A percentile compares a stretch with the other conserved stretches of the same genome.
Evolutionary conservation across 2,113 vertebrate genomes (phyloP).

Genomic region (Uropsilus gracilis): DNA sequence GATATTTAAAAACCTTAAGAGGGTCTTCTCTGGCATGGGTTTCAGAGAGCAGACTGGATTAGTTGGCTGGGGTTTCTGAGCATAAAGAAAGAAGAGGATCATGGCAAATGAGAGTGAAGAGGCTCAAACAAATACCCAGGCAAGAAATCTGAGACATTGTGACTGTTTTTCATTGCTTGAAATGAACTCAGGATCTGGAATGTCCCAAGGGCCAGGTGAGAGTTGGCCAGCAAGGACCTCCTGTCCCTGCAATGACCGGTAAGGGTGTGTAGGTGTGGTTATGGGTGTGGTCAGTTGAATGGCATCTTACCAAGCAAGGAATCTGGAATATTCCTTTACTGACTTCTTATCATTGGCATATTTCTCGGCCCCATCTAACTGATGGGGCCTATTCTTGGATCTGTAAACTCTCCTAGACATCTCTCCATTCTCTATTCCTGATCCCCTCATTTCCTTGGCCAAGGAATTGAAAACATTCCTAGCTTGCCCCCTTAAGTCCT

Average conservation of each 20-base stretch:
- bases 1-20: not conserved
- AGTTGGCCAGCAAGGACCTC: not conserved
- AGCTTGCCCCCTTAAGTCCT: not conserved
- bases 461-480: not conserved
- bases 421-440: not conserved
- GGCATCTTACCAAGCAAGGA: not conserved
- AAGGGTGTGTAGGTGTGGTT: not conserved
- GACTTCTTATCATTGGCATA: not conserved
- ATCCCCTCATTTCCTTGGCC: not conserved
- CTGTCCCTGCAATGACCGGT: not conserved
- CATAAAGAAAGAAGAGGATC: not conserved
- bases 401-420: not conserved
- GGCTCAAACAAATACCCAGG: not conserved
- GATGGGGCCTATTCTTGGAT: not conserved
- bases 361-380: not conserved
- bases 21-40: accelerated
- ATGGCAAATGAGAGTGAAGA: not conserved
- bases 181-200: not conserved
- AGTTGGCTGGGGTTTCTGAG: not conserved
- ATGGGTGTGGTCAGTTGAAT: not conserved
- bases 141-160: not conserved
- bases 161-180: not conserved
- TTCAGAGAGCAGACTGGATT: not conserved
- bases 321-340: not conserved
- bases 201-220: not conserved